A percentile compares a stretch with the other conserved stretches of the same genome.
phyloP scores from a whole-genome alignment of 2,113 vertebrate species.

The Greenwoodochromis staneri region DNA sequence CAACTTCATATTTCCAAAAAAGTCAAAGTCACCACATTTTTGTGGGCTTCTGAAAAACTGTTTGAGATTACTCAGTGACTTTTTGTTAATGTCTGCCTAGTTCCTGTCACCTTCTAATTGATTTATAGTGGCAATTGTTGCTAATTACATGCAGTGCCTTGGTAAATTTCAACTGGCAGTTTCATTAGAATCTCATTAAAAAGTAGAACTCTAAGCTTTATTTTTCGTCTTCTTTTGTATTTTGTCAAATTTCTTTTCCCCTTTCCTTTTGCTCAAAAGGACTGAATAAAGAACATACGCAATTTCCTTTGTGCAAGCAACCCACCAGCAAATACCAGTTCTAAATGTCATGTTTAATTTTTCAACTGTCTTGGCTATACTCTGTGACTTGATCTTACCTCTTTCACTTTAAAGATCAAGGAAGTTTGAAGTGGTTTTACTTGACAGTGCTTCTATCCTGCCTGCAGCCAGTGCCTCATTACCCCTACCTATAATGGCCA shows the following conservation, averaged over 20 bases:
- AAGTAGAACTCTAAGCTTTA: background rate
- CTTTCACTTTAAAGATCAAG: background rate
- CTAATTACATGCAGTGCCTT: background rate
- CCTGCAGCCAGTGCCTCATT: background rate
- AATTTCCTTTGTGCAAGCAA: background rate
- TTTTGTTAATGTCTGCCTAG: conserved; percentile 23
- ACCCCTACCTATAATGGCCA: background rate
- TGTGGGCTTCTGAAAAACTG: conserved; percentile 2
- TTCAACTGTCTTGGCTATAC: background rate
- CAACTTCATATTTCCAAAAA: background rate
- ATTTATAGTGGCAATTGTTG: conserved; percentile 22
- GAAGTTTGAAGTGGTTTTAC: background rate
- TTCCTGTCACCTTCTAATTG: conserved; percentile 36
- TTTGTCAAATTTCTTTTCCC: background rate
- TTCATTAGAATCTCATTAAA: background rate
- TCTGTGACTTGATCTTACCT: background rate
- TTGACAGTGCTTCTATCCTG: conserved; percentile 9
- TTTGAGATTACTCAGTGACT: background rate
- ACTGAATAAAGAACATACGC: background rate
- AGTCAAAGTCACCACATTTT: background rate
- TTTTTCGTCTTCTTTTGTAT: background rate
- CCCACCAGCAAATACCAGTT: background rate
- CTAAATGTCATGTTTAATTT: background rate
- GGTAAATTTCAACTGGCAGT: conserved; percentile 17
- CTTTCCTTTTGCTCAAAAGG: background rate